These are phyloP conservation scores for Scaptomyza flava DNA, from an alignment of 2,888 invertebrate species.

Conservation along the genomic window DNA sequence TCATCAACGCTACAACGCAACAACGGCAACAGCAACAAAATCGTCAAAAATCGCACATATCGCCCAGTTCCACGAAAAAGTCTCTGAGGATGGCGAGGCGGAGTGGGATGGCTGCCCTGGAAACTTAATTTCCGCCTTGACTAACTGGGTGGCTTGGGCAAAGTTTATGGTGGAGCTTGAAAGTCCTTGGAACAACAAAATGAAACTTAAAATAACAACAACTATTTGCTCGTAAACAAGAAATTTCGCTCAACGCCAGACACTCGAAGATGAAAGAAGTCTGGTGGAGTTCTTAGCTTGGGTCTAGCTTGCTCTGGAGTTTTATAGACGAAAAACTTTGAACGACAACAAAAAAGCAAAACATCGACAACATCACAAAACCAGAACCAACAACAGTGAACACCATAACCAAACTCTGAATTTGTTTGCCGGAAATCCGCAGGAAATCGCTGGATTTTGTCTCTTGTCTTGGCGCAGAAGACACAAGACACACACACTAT, in stretches of 20 bases:
- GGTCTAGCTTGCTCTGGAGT: slow-evolving; percentile 40
- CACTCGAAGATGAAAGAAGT: slow-evolving; percentile 70
- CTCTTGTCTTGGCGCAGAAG: slow-evolving; percentile 33
- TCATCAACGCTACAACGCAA: slow-evolving; percentile 65
- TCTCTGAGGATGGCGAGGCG: slow-evolving; percentile 18
- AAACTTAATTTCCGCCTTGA: slow-evolving; percentile 77
- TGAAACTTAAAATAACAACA: slow-evolving; percentile 81
- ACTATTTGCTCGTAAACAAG: slow-evolving; percentile 80
- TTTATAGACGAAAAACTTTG: slow-evolving; percentile 50
- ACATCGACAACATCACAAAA: slow-evolving; percentile 13
- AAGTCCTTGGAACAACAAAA: slow-evolving; percentile 78
- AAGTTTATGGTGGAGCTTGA: slow-evolving; percentile 63
- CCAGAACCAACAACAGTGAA: slow-evolving; percentile 30
- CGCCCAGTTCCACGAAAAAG: slow-evolving; percentile 58
- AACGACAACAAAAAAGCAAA: slow-evolving; percentile 5
- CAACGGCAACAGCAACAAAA: slow-evolving; percentile 63
- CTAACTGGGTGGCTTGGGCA: slow-evolving; percentile 26
- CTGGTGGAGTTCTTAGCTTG: slow-evolving; percentile 43
- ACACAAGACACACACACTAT: slow-evolving; percentile 6
- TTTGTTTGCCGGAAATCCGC: slow-evolving; percentile 78
- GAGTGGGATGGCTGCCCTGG: slow-evolving; percentile 39
- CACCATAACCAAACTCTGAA: slow-evolving; percentile 67
- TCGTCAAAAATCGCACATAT: slow-evolving; percentile 80
- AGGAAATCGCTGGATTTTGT: slow-evolving; percentile 78
- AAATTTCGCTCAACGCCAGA: slow-evolving; percentile 73